These are phyloP conservation scores for Lacerta bilineata DNA, from an alignment of 2,797 vertebrate species.

Conservation along the genomic window DNA sequence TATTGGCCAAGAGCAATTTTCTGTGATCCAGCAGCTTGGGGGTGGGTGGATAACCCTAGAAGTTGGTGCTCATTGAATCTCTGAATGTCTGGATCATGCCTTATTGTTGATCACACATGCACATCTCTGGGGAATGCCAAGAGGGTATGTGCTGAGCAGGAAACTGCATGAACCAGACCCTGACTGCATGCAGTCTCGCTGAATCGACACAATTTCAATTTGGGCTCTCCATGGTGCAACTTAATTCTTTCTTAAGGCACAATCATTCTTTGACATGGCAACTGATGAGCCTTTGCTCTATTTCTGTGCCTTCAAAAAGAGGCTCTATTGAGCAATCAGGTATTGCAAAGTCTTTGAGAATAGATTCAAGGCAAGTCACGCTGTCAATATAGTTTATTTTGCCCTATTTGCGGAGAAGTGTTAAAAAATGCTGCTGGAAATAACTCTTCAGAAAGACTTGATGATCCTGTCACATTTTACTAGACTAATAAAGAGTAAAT, in stretches of 20 bases:
- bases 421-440: conserved; percentile 55
- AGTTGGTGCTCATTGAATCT: not conserved
- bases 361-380: conserved; percentile 4
- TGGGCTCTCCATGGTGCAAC: not conserved
- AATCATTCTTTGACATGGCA: not conserved
- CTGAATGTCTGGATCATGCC: not conserved
- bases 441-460: conserved; percentile 60
- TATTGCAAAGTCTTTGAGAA: conserved; percentile 4
- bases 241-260: not conserved
- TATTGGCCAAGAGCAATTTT: not conserved
- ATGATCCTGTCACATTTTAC: conserved; percentile 55
- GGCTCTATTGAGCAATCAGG: not conserved
- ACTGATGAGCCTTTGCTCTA: conserved; percentile 4
- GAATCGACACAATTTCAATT: not conserved
- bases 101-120: not conserved
- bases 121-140: not conserved
- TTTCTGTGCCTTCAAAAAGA: conserved; percentile 11
- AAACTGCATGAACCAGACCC: not conserved
- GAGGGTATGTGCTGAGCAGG: not conserved
- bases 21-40: too few relatives aligned
- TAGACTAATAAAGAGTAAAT: conserved; percentile 62
- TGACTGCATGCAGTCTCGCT: not conserved
- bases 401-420: conserved; percentile 32
- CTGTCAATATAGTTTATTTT: conserved; percentile 9
- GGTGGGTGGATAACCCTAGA: not conserved